Percentiles rank a stretch among this genome's conserved stretches.
These are phyloP conservation scores for Sphaerophoria taeniata DNA, from an alignment of 2,888 invertebrate genomes.

Conservation along the genomic window DNA sequence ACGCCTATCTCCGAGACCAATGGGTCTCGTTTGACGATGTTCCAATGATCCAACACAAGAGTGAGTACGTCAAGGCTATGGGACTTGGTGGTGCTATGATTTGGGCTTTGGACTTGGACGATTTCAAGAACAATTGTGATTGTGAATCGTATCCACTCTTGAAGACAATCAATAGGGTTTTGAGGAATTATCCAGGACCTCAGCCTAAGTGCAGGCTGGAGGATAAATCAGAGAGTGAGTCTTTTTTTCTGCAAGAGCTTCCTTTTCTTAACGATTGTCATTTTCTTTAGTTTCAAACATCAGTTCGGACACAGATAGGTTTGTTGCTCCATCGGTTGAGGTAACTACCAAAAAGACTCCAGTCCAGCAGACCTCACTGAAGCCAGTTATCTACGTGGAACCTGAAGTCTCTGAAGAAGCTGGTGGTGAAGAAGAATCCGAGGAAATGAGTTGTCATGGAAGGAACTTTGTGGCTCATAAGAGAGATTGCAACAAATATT, in stretches of 20 bases:
- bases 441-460: constrained; percentile 77
- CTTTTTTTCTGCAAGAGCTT: neutral
- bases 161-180: constrained; percentile 90
- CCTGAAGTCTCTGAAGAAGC: constrained; percentile 47
- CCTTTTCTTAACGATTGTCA: neutral
- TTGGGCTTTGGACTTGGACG: constrained; percentile 94
- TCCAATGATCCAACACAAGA: constrained; percentile 91
- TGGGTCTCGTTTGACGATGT: constrained; percentile 97
- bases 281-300: constrained; percentile 11
- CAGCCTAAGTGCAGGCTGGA: constrained; percentile 87
- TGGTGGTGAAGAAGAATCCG: constrained; percentile 46
- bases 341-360: constrained; percentile 57
- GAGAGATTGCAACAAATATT: constrained; percentile 90
- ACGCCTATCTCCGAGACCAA: constrained; percentile 91
- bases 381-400: constrained; percentile 38
- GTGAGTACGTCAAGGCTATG: constrained; percentile 91
- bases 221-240: constrained; percentile 80
- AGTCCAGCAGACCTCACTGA: constrained; percentile 45
- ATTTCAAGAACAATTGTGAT: constrained; percentile 91
- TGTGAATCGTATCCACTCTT: constrained; percentile 93
- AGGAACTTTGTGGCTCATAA: constrained; percentile 85
- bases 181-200: constrained; percentile 87
- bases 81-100: constrained; percentile 94
- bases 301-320: constrained; percentile 11
- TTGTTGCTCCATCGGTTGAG: constrained; percentile 34